Base-by-base conservation (phyloP, 2,113 vertebrate genomes). In the Vulpes vulpes region DNA sequence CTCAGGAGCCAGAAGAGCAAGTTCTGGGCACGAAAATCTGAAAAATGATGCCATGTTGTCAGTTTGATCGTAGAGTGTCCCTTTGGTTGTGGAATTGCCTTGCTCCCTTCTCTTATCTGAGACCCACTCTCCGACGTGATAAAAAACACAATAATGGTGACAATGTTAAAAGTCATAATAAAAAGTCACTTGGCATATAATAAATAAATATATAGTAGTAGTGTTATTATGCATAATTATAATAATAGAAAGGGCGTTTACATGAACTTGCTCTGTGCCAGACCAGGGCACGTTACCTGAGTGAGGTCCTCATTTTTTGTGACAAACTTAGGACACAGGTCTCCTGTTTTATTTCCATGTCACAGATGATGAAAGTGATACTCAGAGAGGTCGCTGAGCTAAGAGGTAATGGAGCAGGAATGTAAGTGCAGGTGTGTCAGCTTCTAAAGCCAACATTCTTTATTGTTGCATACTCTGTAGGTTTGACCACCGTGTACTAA, bases 1-100 rank as follows among this genome's bases (percentile, higher is more conserved):
- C 11, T 81, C n/a, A 3, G 30, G 30, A 59, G 16, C 67, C 67
- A 2, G 35, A 69, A 78, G 43, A 94, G 49, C 83, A 73, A 43
- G 38, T 76, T 78, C 69, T 55, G 14, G 20, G 12, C 17, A 25
- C 20, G 38, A 79, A 74, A 51, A 57, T 51, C 60, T 91, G 53
- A 73, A 83, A 67, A 30, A 25, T 27, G 15, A 16, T 49, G 12
- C 27, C 8, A 5, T 35, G 7, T 43, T 64, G 5, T 67, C 74
- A 53, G 2, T 10, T 35, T 14, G 16, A 22, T 35, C 7, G 0
- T n/a, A 3, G 3, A 6, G 16, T 19, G 7, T 51, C 35, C 55
- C 62, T 64, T 64, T 27, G 62, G 27, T 11, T 64, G 25, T 30
- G 62, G n/a, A 11, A 27, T 43, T 9, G 4, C n/a, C 27, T 30